A percentile compares a stretch with the other conserved stretches of the same genome.
Evolutionary conservation across 2,888 invertebrate genomes (phyloP).

Genomic region (Conistra vaccinii): DNA sequence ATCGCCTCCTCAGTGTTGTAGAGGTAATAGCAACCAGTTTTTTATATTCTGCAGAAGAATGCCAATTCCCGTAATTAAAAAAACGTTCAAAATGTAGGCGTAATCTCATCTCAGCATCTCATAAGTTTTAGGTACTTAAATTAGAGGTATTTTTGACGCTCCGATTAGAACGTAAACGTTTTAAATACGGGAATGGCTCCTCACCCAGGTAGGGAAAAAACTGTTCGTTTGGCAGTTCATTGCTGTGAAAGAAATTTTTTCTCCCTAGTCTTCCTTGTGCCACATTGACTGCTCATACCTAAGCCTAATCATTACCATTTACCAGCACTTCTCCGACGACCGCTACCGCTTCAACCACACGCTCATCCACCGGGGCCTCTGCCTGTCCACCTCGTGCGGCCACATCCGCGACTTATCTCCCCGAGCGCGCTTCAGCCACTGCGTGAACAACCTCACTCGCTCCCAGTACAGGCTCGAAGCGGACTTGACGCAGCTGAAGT

Average conservation of each 20-base stretch:
- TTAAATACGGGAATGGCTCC: too few relatives aligned
- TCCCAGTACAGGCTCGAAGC: slow-evolving; percentile 67
- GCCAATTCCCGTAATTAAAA: neutral
- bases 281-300: neutral
- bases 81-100: neutral
- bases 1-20: slow-evolving; percentile 56
- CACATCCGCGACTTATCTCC: slow-evolving; percentile 50
- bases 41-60: neutral
- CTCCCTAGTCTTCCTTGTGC: neutral
- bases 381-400: slow-evolving; percentile 72
- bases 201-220: too few relatives aligned
- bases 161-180: too few relatives aligned
- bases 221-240: neutral
- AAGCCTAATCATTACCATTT: neutral
- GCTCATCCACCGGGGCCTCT: slow-evolving; percentile 78
- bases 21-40: slow-evolving; percentile 54
- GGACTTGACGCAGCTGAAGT: slow-evolving; percentile 68
- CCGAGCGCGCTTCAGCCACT: slow-evolving; percentile 70
- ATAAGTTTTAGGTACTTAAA: too few relatives aligned
- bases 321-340: slow-evolving; percentile 74
- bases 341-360: slow-evolving; percentile 78
- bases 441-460: slow-evolving; percentile 69
- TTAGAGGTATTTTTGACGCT: too few relatives aligned
- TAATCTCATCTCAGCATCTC: too few relatives aligned
- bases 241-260: too few relatives aligned